These are phyloP conservation scores for Manduca sexta DNA, from an alignment of 1,140 invertebrate genomes.

Conservation along the genomic window DNA sequence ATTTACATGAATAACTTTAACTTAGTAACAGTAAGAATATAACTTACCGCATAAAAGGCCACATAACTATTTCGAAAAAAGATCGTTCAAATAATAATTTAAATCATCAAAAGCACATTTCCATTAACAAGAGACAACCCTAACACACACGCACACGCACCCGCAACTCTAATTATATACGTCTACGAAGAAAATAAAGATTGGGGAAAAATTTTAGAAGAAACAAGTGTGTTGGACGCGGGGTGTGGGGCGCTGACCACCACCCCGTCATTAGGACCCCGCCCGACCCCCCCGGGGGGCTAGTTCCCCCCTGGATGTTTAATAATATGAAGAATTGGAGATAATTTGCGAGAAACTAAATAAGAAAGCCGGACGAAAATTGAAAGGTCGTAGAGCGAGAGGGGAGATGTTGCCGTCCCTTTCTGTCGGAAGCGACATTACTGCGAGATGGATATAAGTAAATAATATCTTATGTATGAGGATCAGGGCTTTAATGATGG, in stretches of 20 bases:
- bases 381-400: constrained; percentile 51
- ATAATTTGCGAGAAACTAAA: constrained; percentile 73
- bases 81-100: too few relatives aligned
- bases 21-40: too few relatives aligned
- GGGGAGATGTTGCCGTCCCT: constrained; percentile 19
- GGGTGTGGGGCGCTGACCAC: constrained; percentile 52
- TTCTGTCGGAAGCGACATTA: constrained; percentile 11
- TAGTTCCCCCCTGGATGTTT: constrained; percentile 65
- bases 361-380: constrained; percentile 70
- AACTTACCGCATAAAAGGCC: too few relatives aligned
- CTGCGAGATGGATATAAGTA: neutral
- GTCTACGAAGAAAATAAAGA: constrained; percentile 70
- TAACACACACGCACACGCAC: constrained; percentile 31
- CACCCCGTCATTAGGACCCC: constrained; percentile 61
- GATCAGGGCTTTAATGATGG: too few relatives aligned
- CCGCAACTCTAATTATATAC: constrained; percentile 64
- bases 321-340: constrained; percentile 73
- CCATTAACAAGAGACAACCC: neutral
- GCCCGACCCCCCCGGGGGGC: constrained; percentile 29
- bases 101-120: too few relatives aligned
- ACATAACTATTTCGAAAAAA: too few relatives aligned
- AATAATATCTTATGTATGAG: too few relatives aligned
- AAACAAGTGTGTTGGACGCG: constrained; percentile 61
- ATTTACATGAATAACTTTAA: too few relatives aligned
- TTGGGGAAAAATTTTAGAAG: constrained; percentile 71